Evolutionary conservation across 2,797 vertebrate species (phyloP).

Genomic region (Sternarchorhynchus goeldii): DNA sequence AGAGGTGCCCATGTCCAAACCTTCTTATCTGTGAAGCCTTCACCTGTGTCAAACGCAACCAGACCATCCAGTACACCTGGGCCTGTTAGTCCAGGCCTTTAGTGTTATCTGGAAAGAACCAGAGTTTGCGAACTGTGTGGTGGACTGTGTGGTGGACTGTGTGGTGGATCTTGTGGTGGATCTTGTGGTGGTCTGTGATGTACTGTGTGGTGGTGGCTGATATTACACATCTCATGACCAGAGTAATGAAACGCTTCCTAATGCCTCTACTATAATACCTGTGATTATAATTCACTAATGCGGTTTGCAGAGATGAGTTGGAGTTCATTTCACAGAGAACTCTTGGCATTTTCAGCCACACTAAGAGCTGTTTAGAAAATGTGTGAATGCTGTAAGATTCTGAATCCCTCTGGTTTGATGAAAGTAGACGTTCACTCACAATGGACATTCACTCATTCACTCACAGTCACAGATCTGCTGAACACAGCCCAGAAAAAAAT

Average conservation of each 20-base stretch:
- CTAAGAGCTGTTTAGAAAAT: not conserved
- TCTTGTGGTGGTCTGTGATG: not conserved
- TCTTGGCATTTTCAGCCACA: not conserved
- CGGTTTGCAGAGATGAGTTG: slow-evolving; percentile 24
- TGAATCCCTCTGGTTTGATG: not conserved
- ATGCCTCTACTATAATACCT: slow-evolving; percentile 19
- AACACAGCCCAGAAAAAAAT: not conserved
- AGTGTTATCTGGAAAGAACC: too few species aligned
- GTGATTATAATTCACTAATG: slow-evolving; percentile 25
- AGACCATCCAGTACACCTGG: too few species aligned
- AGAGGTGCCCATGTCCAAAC: slow-evolving; percentile 36
- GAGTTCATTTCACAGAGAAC: not conserved
- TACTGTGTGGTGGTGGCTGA: slow-evolving; percentile 36
- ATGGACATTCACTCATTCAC: too few species aligned
- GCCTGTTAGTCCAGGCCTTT: too few species aligned
- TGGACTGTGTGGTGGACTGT: not conserved
- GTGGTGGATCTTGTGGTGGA: slow-evolving; percentile 10
- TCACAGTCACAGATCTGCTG: not conserved
- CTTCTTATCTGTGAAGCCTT: too few species aligned
- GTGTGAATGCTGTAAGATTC: not conserved
- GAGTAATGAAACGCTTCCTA: slow-evolving; percentile 30
- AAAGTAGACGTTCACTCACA: too few species aligned
- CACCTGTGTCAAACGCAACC: too few species aligned
- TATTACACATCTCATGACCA: slow-evolving; percentile 35
- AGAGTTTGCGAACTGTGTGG: too few species aligned